These are phyloP conservation scores for Catharus fuscescens DNA, from an alignment of 2,113 vertebrate genomes.

Conservation along the genomic window DNA sequence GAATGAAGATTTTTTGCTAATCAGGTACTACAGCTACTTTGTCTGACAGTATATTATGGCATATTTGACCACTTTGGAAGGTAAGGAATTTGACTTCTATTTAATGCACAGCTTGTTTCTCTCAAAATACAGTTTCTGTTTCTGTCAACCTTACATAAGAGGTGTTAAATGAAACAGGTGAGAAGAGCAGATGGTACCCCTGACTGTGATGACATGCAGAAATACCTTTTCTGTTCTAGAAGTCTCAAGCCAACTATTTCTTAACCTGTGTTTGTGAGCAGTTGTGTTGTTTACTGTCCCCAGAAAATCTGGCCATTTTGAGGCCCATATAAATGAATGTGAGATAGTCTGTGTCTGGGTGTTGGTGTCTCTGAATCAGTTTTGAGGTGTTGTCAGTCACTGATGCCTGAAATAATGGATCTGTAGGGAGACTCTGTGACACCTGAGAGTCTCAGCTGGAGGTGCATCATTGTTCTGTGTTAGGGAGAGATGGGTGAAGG, in stretches of 20 bases:
- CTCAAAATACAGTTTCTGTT: not conserved
- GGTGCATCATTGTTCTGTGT: fast-evolving
- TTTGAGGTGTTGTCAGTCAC: not conserved
- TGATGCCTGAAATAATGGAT: not conserved
- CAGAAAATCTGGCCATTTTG: not conserved
- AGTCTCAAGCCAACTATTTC: not conserved
- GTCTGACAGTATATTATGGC: not conserved
- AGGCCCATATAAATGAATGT: not conserved
- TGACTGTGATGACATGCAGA: not conserved
- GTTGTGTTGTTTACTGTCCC: not conserved
- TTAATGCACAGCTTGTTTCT: not conserved
- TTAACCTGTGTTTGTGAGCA: not conserved
- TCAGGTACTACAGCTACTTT: not conserved
- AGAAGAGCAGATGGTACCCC: not conserved
- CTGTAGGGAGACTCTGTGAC: not conserved
- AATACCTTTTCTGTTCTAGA: not conserved
- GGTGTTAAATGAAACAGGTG: not conserved
- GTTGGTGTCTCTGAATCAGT: not conserved
- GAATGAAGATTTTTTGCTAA: not conserved
- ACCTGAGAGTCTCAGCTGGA: not conserved
- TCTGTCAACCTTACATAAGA: not conserved
- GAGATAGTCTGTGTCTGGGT: not conserved
- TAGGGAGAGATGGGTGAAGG: not conserved
- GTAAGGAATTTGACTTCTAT: not conserved
- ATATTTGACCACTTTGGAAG: not conserved